Base-by-base conservation (phyloP, 2,797 vertebrate species). In the Lagorchestes hirsutus region DNA sequence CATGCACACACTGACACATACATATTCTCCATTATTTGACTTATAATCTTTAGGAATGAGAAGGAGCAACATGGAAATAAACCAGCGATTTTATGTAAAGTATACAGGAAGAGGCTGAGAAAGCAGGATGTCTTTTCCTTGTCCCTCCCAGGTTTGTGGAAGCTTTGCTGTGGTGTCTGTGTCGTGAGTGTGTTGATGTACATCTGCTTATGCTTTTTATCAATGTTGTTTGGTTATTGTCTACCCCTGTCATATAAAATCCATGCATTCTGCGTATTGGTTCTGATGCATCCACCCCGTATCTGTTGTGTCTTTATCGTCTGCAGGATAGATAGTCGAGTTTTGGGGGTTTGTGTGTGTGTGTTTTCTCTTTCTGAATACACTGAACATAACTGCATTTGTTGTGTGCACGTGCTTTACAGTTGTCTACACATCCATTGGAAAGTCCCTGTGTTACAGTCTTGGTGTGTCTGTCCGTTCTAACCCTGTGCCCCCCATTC, bases 81-180 rank as follows among this genome's bases (percentile, higher is more conserved):
- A 97, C 95, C 62, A 98, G 97, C 98, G 96, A 97, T 98, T 98
- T 93, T 98, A 95, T 93, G 97, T 97, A 97, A 98, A 91, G 96
- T 90, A 97, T 96, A 97, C 93, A 95, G 97, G 57, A 98, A 98
- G 98, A 98, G 98, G 98, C 96, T 95, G 87, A 50, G 57, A 59
- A 87, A 97, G 97, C 97, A 96, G 97, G 97, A 98, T 98, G 98
- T 97, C 91, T 98, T 98, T 97, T 97, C 98, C 98, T 98, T 98
- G 98, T 98, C 98, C 98, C 98, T 99, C 98, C 98, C 98, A 98
- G 98, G 97, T 98, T 98, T 98, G 98, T 99, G 98, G 98, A 98
- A 96, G 98, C 98, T 98, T 91, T 2, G 92, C 91, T 5, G 2
- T 29, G 95, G 94, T 40, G 46, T 92, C 58, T 55, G 93, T 55